phyloP scores from a whole-genome alignment of 2,113 vertebrate species.

The Poecile atricapillus region DNA sequence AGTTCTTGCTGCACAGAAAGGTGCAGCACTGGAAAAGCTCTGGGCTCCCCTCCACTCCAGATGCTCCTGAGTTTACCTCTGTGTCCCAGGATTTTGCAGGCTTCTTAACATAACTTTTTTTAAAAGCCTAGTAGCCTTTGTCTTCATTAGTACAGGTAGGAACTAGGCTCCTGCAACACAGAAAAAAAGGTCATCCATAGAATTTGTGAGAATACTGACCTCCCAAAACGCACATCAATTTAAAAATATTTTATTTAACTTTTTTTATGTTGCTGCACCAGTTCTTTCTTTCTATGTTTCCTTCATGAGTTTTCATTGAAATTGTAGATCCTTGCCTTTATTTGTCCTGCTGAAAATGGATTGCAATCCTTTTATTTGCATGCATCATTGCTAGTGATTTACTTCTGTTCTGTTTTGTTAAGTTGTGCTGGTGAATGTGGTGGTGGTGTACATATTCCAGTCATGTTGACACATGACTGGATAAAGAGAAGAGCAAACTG shows the following conservation, averaged over 20 bases:
- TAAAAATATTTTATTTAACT: neutral
- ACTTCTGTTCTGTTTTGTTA: slow-evolving; percentile 40
- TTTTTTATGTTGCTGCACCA: slow-evolving; percentile 34
- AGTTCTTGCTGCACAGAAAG: neutral
- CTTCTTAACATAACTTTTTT: neutral
- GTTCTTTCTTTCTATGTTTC: slow-evolving; percentile 40
- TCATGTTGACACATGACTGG: slow-evolving; percentile 34
- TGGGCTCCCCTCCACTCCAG: neutral
- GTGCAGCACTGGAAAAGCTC: neutral
- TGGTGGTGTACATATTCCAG: slow-evolving; percentile 8
- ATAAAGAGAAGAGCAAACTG: slow-evolving; percentile 55
- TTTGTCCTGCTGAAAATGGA: slow-evolving; percentile 28
- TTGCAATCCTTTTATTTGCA: slow-evolving; percentile 48
- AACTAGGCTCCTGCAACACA: neutral
- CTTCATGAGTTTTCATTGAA: slow-evolving; percentile 40
- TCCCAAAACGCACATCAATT: neutral
- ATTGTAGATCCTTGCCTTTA: neutral
- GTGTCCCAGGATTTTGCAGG: neutral
- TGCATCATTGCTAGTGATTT: slow-evolving; percentile 59
- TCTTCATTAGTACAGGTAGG: neutral
- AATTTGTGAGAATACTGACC: neutral
- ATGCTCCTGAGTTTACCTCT: neutral
- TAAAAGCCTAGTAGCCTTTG: neutral
- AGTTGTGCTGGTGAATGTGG: slow-evolving; percentile 51
- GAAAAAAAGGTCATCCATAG: neutral